Evolutionary conservation across 2,888 invertebrate genomes (phyloP).

Genomic region (Nymphalis polychloros): DNA sequence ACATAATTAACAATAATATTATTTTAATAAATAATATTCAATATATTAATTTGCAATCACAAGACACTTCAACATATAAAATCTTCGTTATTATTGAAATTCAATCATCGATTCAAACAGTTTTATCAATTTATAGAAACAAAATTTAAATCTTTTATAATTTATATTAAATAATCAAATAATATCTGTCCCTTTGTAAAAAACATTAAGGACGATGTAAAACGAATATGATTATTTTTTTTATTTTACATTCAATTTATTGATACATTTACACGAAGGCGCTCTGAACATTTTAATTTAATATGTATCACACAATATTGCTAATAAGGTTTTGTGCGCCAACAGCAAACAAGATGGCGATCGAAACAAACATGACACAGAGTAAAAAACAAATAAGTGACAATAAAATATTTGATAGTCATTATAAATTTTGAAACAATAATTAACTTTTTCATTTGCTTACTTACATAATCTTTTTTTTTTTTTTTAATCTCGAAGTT

Average conservation of each 20-base stretch:
- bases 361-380: no score
- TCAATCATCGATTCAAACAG: background rate
- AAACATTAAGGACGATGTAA: background rate
- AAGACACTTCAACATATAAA: slow-evolving; percentile 2
- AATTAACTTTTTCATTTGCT: no score
- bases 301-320: background rate
- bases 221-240: slow-evolving; percentile 15
- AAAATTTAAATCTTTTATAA: background rate
- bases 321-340: background rate
- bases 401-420: background rate
- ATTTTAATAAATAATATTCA: slow-evolving; percentile 14
- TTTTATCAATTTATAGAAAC: background rate
- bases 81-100: slow-evolving; percentile 5
- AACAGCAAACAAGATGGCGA: no score
- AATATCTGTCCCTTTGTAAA: background rate
- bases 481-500: no score
- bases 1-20: slow-evolving; percentile 16
- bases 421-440: background rate
- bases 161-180: background rate
- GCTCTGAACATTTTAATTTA: background rate
- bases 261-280: slow-evolving; percentile 18
- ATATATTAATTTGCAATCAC: slow-evolving; percentile 9
- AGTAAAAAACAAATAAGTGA: no score
- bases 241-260: slow-evolving; percentile 9
- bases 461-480: no score